Base-by-base conservation (phyloP, 2,888 invertebrate species). In the Onchidella celtica region DNA sequence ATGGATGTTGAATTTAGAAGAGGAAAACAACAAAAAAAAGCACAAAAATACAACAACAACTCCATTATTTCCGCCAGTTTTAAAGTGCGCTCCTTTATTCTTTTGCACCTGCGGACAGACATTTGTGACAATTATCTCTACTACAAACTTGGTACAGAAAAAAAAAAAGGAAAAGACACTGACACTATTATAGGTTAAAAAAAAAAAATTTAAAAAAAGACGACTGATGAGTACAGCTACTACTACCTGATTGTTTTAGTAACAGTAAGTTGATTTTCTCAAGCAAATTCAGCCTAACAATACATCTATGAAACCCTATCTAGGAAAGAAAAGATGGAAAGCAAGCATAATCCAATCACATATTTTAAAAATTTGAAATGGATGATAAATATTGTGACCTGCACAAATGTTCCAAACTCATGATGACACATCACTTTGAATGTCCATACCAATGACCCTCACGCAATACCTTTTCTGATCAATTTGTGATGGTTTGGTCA, bases 261-360 rank as follows among this genome's bases (percentile, higher is more conserved):
- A 59, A 70, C 68, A 78, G 68, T 11, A 68, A 78, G 40, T 61
- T 57, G 24, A 47, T 75, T 78, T 61, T 78, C 78, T 78, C 78
- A 78, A 78, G 78, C 78, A 78, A 78, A 78, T 78, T 69, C 78
- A 70, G 78, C 38, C 78, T 78, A 78, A 78, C 78, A 69, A 70
- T 78, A 78, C 78, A 70, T 27, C 70, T 78, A 59, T 78, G 57
- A 61, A 70, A 78, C 78, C 69, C 78, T 78, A 78, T 69, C 78
- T 70, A 70, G 69, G 78, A 78, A 34, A 70, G 78, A 78, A 78
- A 72, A 68, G 1, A 38, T 3, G 65, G 61, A 57, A 73, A 78
- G 70, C 68, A 70, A 70, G 78, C 69, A 61, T 38, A 4, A 61
- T n/a, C n/a, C n/a, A n/a, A n/a, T n/a, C n/a, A n/a, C 14, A 32